phyloP scores from a whole-genome alignment of 2,888 invertebrate species.

The Amblyteles armatorius region DNA sequence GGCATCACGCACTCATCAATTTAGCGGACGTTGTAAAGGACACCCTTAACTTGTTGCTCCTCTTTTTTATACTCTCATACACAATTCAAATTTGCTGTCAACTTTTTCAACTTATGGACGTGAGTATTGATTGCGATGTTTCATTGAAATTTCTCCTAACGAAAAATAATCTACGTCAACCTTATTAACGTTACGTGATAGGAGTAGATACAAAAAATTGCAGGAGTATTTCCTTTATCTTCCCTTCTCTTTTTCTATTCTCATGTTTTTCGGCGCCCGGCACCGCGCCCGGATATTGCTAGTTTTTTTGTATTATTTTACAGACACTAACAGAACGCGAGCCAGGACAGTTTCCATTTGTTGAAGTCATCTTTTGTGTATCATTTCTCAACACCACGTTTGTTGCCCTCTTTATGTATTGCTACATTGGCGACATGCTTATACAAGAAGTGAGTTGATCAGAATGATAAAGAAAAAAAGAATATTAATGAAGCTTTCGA shows the following conservation, averaged over 20 bases:
- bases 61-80: conserved; percentile 3
- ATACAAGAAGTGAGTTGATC: conserved; percentile 43
- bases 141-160: not conserved
- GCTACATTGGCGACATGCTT: conserved; percentile 64
- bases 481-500: not conserved
- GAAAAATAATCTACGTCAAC: not conserved
- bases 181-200: not conserved
- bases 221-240: not conserved
- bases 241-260: not conserved
- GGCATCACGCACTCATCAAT: not conserved
- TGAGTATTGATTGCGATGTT: not conserved
- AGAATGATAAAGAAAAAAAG: not conserved
- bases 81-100: conserved; percentile 5
- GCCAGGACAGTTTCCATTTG: not conserved
- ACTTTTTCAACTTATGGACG: not conserved
- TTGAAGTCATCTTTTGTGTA: not conserved
- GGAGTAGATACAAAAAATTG: no score
- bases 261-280: not conserved
- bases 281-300: not conserved
- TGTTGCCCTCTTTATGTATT: conserved; percentile 58
- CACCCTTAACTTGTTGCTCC: not conserved
- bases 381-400: not conserved
- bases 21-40: not conserved
- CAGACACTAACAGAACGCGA: not conserved
- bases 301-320: not conserved